Evolutionary conservation across 2,113 vertebrate species (phyloP), one percentile per base, ranked within the genome.

Genomic region (Anoura caudifer): DNA sequence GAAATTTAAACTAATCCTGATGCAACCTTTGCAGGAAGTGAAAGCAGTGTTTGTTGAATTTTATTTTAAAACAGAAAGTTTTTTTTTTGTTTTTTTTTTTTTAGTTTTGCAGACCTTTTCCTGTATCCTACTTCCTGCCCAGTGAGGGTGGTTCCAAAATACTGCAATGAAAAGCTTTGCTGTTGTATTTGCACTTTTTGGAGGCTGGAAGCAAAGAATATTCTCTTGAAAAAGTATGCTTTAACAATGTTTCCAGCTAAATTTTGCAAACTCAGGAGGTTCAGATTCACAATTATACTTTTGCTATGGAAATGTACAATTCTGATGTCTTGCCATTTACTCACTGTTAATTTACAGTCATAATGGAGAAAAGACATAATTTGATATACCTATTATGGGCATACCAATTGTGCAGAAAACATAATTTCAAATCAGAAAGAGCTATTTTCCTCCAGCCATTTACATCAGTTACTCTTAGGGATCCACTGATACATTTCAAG

Each of bases 1-100:
- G 86, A 96, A 96, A 97, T 93, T 76, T 75, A 94, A 96, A 90
- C 69, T 95, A 91, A 97, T 90, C 95, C 59, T 93, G 79, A 80
- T 84, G 54, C 4, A 31, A 92, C 63, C 95, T 95, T 97, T 96
- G 56, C 41, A 90, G 61, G 36, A 96, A 97, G 91, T 96, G 89
- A 97, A 96, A 91, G 43, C 15, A 89, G 97, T 96, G 73, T 96
- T 97, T 91, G 43, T 61, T 96, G 65, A 95, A 94, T 47, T 96
- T 95, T 91, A 91, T 90, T 96, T 95, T 95, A 77, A 95, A 95
- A 95, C 31, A 87, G 11, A 13, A 50, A 69, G 8, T 0, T 36
- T 19, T 82, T 86, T 76, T 31, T 19, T 82, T 90, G 73, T 11
- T 0, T 36, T 19, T 82, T 86, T 76, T 31, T 19, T 82, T 90